phyloP scores from a whole-genome alignment of 2,113 vertebrate species.

The Tricholaema leucomelas region DNA sequence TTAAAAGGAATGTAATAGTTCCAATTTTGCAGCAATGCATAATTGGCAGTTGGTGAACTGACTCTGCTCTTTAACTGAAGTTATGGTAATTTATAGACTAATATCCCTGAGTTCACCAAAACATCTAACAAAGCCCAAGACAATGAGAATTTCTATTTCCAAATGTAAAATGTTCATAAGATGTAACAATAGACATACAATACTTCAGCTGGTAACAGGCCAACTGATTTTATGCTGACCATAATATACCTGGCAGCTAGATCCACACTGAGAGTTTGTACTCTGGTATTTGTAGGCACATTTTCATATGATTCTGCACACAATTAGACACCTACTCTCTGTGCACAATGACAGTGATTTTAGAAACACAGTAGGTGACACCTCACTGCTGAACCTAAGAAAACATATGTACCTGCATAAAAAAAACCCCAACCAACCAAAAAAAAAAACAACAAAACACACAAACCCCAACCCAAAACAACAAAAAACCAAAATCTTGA shows the following conservation, averaged over 20 bases:
- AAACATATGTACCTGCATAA: background rate
- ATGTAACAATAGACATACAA: background rate
- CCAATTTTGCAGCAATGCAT: background rate
- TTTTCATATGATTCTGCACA: background rate
- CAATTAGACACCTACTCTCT: background rate
- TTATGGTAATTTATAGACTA: background rate
- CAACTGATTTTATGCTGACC: background rate
- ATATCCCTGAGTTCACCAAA: background rate
- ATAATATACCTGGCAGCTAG: background rate
- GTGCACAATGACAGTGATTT: background rate
- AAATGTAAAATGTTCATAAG: background rate
- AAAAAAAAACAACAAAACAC: background rate
- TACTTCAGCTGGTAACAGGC: background rate
- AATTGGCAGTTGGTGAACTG: background rate
- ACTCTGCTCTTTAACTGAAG: background rate
- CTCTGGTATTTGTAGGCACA: background rate
- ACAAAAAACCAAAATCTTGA: too few species aligned
- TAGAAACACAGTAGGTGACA: background rate
- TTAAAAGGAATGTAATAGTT: background rate
- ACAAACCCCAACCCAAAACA: too few species aligned
- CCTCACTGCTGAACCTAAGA: background rate
- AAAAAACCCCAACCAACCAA: too few species aligned
- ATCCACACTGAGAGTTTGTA: background rate
- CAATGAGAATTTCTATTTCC: background rate
- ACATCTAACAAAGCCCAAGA: background rate